Evolutionary conservation across 1,140 invertebrate genomes (phyloP).

Genomic region (Drosophila tsacasi): DNA sequence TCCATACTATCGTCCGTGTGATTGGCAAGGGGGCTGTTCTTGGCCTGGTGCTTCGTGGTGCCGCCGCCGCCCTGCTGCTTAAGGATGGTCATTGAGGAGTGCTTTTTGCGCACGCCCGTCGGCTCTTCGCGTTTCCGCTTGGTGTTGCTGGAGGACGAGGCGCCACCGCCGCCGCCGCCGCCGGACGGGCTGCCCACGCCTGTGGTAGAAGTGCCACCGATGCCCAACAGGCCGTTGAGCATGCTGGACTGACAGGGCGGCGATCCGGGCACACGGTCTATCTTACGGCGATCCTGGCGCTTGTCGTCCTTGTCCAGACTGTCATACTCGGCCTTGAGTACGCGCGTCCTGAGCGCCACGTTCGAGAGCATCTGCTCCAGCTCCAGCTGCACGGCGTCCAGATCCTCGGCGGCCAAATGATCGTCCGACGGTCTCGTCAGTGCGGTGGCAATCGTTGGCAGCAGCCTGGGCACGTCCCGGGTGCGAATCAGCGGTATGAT

Average conservation of each 20-base stretch:
- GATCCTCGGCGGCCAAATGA: conserved; percentile 91
- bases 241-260: conserved; percentile 44
- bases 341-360: conserved; percentile 91
- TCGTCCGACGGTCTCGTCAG: conserved; percentile 88
- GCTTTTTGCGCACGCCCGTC: conserved; percentile 86
- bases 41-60: conserved; percentile 51
- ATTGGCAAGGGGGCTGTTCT: conserved; percentile 71
- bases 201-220: conserved; percentile 58
- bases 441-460: conserved; percentile 87
- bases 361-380: conserved; percentile 94
- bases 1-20: conserved; percentile 86
- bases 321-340: conserved; percentile 91
- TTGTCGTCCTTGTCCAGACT: conserved; percentile 90
- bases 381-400: conserved; percentile 94
- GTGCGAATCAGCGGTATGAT: conserved; percentile 85
- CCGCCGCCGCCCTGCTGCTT: conserved; percentile 69
- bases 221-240: conserved; percentile 49
- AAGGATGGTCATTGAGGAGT: conserved; percentile 87
- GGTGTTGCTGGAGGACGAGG: conserved; percentile 26
- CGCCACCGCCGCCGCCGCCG: conserved; percentile 17
- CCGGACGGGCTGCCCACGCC: conserved; percentile 55
- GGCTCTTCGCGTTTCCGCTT: conserved; percentile 87
- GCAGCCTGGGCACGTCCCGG: conserved; percentile 86
- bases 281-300: conserved; percentile 87
- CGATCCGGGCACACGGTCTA: conserved; percentile 81